A percentile compares a stretch with the other conserved stretches of the same genome.
phyloP scores from a whole-genome alignment of 2,888 invertebrate species.

The Quadroppia sp. region DNA sequence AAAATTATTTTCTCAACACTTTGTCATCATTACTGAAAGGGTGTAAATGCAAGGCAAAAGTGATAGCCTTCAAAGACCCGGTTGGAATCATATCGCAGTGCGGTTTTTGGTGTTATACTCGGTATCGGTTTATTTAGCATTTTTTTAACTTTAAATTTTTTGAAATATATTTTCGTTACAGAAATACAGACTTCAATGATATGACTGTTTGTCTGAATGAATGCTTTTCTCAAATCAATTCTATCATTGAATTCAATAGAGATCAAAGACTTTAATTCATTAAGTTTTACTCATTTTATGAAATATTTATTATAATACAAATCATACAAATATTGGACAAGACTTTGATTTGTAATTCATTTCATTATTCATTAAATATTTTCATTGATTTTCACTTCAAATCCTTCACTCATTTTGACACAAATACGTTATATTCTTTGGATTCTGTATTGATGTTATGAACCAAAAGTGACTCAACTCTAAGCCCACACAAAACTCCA shows the following conservation, averaged over 20 bases:
- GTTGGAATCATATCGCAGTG: constrained; percentile 7
- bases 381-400: too few relatives aligned
- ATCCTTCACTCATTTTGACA: too few relatives aligned
- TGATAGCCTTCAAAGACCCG: not conserved
- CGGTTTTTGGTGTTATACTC: constrained; percentile 13
- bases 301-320: too few relatives aligned
- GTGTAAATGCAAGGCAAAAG: too few relatives aligned
- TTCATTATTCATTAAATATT: too few relatives aligned
- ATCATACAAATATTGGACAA: too few relatives aligned
- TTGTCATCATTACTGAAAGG: not conserved
- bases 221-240: too few relatives aligned
- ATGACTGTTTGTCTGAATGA: not conserved
- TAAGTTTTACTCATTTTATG: too few relatives aligned
- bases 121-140: not conserved
- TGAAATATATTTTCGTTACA: not conserved
- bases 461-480: not conserved
- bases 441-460: too few relatives aligned
- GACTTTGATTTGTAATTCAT: too few relatives aligned
- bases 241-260: not conserved
- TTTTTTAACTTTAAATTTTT: not conserved
- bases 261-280: too few relatives aligned
- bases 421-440: too few relatives aligned
- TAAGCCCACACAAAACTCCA: not conserved
- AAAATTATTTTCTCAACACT: not conserved
- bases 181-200: not conserved